Evolutionary conservation across 2,888 invertebrate species (phyloP).

Genomic region (Diarsia dahlii): DNA sequence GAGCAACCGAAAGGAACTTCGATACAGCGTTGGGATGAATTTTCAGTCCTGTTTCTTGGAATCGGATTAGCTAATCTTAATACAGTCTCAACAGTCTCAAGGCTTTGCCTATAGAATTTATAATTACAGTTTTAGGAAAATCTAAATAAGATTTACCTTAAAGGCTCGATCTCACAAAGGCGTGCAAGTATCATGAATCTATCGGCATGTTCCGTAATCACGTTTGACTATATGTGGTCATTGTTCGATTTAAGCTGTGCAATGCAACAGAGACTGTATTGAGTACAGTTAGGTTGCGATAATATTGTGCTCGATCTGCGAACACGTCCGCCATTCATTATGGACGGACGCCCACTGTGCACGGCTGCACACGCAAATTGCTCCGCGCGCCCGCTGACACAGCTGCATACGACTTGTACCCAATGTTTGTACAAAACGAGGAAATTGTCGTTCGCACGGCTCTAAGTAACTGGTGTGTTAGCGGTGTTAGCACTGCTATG

Average conservation of each 20-base stretch:
- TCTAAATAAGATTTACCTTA: constrained; percentile 37
- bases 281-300: constrained; percentile 70
- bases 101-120: constrained; percentile 6
- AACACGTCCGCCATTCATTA: constrained; percentile 83
- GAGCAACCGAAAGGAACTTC: neutral
- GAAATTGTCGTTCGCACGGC: constrained; percentile 74
- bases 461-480: constrained; percentile 75
- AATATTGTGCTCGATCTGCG: constrained; percentile 78
- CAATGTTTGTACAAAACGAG: constrained; percentile 79
- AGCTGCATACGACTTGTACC: constrained; percentile 75
- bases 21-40: neutral
- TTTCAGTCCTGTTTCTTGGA: neutral
- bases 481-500: constrained; percentile 72
- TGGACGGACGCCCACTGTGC: constrained; percentile 86
- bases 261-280: constrained; percentile 67
- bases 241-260: constrained; percentile 72
- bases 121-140: constrained; percentile 32
- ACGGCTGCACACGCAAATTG: constrained; percentile 88
- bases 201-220: constrained; percentile 53
- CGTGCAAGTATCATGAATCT: constrained; percentile 52
- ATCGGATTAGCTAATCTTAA: constrained; percentile 1
- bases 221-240: constrained; percentile 68
- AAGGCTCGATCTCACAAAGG: constrained; percentile 30
- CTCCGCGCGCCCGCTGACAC: constrained; percentile 83
- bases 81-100: constrained; percentile 10